Conservation (phyloP, 2,797 vertebrate genomes). For the Helicolenus hilgendorfi region DNA sequence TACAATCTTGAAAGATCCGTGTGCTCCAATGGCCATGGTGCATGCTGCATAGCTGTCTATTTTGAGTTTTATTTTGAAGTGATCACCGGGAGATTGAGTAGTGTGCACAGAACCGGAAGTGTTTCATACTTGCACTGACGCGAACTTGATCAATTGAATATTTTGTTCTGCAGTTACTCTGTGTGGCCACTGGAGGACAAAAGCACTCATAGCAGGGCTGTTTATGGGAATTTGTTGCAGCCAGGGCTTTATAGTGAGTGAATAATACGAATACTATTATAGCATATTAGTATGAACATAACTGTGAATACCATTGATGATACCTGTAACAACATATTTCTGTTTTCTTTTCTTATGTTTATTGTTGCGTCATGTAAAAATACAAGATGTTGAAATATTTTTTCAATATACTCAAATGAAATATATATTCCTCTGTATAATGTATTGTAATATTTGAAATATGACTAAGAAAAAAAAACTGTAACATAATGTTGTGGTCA, state of each 20-base stretch:
- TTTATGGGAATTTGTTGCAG: not conserved
- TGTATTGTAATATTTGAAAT: too few relatives aligned
- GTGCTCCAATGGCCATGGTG: not conserved
- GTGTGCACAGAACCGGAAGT: not conserved
- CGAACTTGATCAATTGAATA: not conserved
- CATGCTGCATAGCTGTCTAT: not conserved
- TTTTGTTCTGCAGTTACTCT: not conserved
- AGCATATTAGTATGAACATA: not conserved
- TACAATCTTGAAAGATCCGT: not conserved
- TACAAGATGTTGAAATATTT: too few relatives aligned
- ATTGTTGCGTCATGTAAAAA: too few relatives aligned
- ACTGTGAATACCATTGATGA: not conserved
- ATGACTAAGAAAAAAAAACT: too few relatives aligned
- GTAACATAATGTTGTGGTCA: not conserved
- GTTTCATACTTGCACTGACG: not conserved
- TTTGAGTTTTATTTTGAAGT: not conserved
- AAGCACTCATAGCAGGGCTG: not conserved
- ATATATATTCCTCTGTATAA: too few relatives aligned
- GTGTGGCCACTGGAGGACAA: not conserved
- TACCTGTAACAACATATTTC: not conserved
- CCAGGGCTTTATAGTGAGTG: not conserved
- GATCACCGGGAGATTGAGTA: not conserved
- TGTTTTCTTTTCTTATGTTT: too few relatives aligned
- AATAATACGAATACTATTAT: not conserved
- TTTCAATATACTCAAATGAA: too few relatives aligned